Evolutionary conservation across 2,797 vertebrate genomes (phyloP).

Genomic region (Notamacropus eugenii): DNA sequence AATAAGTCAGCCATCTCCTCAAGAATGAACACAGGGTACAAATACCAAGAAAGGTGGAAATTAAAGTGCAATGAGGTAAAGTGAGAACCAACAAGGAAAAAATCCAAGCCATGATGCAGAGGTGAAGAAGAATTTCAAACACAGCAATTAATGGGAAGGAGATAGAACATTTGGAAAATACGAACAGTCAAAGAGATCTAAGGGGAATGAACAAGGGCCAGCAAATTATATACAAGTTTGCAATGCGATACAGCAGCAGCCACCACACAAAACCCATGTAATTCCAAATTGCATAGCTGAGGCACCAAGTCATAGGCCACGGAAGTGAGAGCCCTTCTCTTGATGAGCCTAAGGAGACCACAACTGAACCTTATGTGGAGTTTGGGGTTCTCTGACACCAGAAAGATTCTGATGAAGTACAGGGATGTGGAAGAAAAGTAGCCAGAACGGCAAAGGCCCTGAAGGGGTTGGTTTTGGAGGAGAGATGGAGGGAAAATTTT

Average conservation of each 20-base stretch:
- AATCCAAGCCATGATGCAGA: slow-evolving; percentile 16
- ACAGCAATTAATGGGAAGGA: slow-evolving; percentile 59
- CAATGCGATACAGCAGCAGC: background rate
- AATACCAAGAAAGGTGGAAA: background rate
- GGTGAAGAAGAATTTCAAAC: slow-evolving; percentile 38
- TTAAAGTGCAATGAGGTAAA: slow-evolving; percentile 22
- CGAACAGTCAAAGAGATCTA: slow-evolving; percentile 41
- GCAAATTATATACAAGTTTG: slow-evolving; percentile 63
- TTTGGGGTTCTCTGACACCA: background rate
- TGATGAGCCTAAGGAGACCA: background rate
- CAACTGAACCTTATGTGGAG: background rate
- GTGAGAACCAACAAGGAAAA: slow-evolving; percentile 35
- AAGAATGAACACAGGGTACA: background rate
- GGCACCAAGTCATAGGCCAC: slow-evolving; percentile 23
- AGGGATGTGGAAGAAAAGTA: background rate
- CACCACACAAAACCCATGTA: slow-evolving; percentile 28
- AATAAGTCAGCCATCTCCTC: background rate
- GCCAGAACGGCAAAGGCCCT: background rate
- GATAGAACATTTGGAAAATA: slow-evolving; percentile 59
- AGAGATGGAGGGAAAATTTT: background rate
- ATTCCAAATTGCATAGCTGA: slow-evolving; percentile 52
- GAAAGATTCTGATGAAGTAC: background rate
- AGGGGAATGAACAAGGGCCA: slow-evolving; percentile 46
- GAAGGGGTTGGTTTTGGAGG: background rate
- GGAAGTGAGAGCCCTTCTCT: background rate